Percentiles rank a stretch among this genome's conserved stretches.
phyloP scores from a whole-genome alignment of 2,797 vertebrate species.

The Amphiprion clarkii region DNA sequence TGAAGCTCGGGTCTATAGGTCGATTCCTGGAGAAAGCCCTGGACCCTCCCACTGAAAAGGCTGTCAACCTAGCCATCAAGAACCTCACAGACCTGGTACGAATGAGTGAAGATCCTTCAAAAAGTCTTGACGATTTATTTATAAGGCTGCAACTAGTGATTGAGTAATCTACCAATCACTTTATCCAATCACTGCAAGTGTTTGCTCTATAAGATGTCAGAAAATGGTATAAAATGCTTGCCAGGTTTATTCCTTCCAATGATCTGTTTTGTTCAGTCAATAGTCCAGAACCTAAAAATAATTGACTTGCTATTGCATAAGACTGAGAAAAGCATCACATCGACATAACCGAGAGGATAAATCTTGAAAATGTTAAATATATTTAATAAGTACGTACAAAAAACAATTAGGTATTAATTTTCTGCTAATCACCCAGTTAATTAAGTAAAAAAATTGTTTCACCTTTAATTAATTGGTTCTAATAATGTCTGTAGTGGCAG shows the following conservation, averaged over 20 bases:
- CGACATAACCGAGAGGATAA: neutral
- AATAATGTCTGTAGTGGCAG: neutral
- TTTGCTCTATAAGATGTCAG: neutral
- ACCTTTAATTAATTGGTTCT: neutral
- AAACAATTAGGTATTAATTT: neutral
- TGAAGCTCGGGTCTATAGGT: constrained; percentile 93
- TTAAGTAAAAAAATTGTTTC: neutral
- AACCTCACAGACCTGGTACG: constrained; percentile 94
- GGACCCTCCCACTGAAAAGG: constrained; percentile 91
- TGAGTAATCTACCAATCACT: neutral
- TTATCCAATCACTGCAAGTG: too few relatives aligned
- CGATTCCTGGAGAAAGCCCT: constrained; percentile 91
- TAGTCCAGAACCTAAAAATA: too few relatives aligned
- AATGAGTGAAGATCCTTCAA: neutral
- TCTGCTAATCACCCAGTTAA: neutral
- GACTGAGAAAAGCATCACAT: neutral
- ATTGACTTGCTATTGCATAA: too few relatives aligned
- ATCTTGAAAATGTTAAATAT: too few relatives aligned
- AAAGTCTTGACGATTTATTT: neutral
- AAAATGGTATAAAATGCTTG: neutral
- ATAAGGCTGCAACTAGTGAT: neutral
- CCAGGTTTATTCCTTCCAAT: neutral
- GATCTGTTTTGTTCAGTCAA: neutral
- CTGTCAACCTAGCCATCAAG: constrained; percentile 91
- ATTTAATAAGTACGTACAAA: too few relatives aligned